Conservation (phyloP, 2,888 invertebrate species). For the Pachydiplax longipennis region DNA sequence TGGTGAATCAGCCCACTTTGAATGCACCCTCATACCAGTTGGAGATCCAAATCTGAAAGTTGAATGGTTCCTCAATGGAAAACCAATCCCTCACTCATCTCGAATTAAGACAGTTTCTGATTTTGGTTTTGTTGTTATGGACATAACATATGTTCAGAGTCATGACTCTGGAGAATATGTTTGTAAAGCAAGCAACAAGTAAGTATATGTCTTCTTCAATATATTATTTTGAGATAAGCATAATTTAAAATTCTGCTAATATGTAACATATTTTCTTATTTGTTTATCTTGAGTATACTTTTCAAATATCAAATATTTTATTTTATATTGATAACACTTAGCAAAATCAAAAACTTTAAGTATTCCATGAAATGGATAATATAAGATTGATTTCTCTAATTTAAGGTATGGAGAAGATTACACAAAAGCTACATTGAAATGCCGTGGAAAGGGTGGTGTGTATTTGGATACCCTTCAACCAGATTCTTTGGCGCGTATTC, state of each 20-base stretch:
- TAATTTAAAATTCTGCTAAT: no score
- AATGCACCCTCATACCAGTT: constrained; percentile 91
- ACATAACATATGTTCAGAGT: constrained; percentile 91
- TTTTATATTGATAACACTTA: background rate
- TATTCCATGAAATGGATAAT: background rate
- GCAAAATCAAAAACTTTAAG: background rate
- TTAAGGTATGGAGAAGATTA: constrained; percentile 80
- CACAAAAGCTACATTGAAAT: constrained; percentile 83
- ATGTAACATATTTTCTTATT: no score
- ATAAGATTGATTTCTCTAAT: background rate
- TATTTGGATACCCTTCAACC: constrained; percentile 90
- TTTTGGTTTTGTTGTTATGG: constrained; percentile 93
- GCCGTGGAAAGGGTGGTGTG: constrained; percentile 84
- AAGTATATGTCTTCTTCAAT: constrained; percentile 48
- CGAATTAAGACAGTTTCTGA: constrained; percentile 93
- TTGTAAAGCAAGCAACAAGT: constrained; percentile 88
- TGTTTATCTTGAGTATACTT: no score
- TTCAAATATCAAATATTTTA: background rate
- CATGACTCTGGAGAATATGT: constrained; percentile 94
- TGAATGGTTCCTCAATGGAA: constrained; percentile 96
- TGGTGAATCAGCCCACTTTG: constrained; percentile 93
- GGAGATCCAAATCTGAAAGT: constrained; percentile 93
- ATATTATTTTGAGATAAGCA: background rate
- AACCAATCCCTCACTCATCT: constrained; percentile 85
- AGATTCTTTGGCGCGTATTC: constrained; percentile 85